Evolutionary conservation across 2,888 invertebrate genomes (phyloP), one percentile per base, ranked within the genome.

Genomic region (Perizoma flavofasciatum): DNA sequence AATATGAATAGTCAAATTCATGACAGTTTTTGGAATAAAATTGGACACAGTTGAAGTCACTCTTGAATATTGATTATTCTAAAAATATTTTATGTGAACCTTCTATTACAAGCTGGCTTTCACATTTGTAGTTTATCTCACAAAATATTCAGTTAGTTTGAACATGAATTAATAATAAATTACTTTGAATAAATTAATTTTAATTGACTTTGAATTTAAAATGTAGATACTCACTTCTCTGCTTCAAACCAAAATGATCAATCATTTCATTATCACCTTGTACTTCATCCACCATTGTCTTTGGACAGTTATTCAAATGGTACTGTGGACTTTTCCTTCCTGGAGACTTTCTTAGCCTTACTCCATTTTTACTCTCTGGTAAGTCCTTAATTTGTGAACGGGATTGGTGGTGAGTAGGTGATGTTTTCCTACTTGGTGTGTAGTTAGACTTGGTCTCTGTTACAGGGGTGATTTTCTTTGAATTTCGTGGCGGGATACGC

Each of bases 181-280:
- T n/a, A n/a, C n/a, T n/a, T n/a, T n/a, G n/a, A n/a, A n/a, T n/a
- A n/a, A n/a, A n/a, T n/a, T n/a, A 4, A 7, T 7, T 4, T 4
- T 37, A 5, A 37, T 6, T 37, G 5, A 6, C 7, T 37, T 37
- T 0, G 37, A 37, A 37, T 6, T 6, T 7, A 1, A 6, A 6
- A 37, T 7, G 5, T 37, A 6, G 7, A 55, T 55, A 81, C 87
- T 77, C 73, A 90, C 90, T 81, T 73, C 88, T 83, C 41, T 79
- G 77, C 54, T 79, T 82, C 10, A 80, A 57, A 37, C 77, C 78
- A 78, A 67, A 73, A 3, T 74, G 65, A 37, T 85, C 78, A 40
- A 46, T 46, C 41, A 70, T 48, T 50, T 63, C 57, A 34, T 59
- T 55, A 41, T 77, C 76, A 63, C 63, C 72, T 37, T 71, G 74